Evolutionary conservation across 2,797 vertebrate genomes (phyloP).

Genomic region (Spheniscus humboldti): DNA sequence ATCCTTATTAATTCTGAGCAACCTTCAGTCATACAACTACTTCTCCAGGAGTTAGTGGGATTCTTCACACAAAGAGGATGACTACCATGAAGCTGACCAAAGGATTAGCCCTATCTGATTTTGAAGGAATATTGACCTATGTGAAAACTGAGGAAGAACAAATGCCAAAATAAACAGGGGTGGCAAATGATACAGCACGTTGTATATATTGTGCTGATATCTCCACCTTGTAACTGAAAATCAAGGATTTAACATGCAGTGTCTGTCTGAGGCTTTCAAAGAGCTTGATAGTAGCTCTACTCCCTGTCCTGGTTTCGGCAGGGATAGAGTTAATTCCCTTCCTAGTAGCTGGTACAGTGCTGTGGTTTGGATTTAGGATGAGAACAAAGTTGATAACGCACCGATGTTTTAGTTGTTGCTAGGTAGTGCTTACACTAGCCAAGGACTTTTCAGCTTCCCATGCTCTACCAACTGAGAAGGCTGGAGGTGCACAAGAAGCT

Average conservation of each 20-base stretch:
- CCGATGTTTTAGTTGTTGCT: too few relatives aligned
- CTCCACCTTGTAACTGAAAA: background rate
- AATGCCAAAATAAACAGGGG: background rate
- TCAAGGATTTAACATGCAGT: background rate
- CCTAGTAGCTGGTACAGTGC: too few relatives aligned
- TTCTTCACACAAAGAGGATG: background rate
- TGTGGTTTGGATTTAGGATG: too few relatives aligned
- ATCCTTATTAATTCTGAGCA: background rate
- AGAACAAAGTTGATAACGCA: too few relatives aligned
- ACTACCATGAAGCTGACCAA: background rate
- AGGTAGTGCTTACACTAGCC: too few relatives aligned
- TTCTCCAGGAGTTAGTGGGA: background rate
- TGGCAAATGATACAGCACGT: background rate
- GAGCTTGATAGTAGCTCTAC: background rate
- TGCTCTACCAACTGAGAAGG: too few relatives aligned
- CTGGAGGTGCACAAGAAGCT: too few relatives aligned
- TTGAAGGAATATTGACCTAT: rapidly evolving
- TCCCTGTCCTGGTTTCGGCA: background rate
- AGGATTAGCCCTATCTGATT: background rate
- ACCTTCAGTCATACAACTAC: background rate
- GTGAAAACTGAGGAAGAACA: background rate
- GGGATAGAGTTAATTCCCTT: too few relatives aligned
- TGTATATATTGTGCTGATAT: background rate
- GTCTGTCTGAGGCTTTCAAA: background rate
- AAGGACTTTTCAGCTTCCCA: too few relatives aligned